Percentiles rank a stretch among this genome's conserved stretches.
Conservation (phyloP, 2,113 vertebrate genomes). For the Himantopus leucocephalus region DNA sequence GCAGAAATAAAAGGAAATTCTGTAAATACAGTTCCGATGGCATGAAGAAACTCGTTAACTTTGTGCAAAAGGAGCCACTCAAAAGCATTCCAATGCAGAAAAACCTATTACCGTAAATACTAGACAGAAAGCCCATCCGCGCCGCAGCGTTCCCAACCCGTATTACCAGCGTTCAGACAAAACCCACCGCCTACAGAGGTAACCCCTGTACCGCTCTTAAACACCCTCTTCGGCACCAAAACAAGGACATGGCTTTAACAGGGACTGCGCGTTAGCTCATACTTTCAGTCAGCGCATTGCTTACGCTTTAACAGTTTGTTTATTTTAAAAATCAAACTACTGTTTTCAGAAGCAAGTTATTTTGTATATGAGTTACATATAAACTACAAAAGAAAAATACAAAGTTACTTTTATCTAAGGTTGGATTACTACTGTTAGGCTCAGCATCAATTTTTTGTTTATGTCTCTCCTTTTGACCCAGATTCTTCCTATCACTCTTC, state of each 20-base stretch:
- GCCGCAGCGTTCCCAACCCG: background rate
- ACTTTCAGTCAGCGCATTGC: background rate
- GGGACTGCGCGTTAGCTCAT: background rate
- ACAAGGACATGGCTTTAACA: background rate
- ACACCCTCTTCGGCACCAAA: background rate
- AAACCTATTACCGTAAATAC: background rate
- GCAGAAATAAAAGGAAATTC: background rate
- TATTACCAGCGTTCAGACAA: background rate
- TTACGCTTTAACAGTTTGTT: background rate
- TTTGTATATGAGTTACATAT: background rate
- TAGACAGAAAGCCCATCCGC: background rate
- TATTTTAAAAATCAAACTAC: background rate
- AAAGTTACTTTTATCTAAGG: background rate
- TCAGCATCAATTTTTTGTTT: background rate
- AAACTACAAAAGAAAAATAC: background rate
- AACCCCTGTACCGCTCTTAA: background rate
- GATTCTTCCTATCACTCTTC: background rate
- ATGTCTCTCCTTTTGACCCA: background rate
- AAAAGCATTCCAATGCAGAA: background rate
- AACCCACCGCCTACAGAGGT: background rate
- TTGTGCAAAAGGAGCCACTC: background rate
- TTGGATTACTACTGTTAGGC: background rate
- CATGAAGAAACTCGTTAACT: background rate
- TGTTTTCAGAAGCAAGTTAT: background rate
- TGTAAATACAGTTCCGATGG: rapidly evolving